phyloP scores from a whole-genome alignment of 2,888 invertebrate genomes.

The Heteromyza rotundicornis region DNA sequence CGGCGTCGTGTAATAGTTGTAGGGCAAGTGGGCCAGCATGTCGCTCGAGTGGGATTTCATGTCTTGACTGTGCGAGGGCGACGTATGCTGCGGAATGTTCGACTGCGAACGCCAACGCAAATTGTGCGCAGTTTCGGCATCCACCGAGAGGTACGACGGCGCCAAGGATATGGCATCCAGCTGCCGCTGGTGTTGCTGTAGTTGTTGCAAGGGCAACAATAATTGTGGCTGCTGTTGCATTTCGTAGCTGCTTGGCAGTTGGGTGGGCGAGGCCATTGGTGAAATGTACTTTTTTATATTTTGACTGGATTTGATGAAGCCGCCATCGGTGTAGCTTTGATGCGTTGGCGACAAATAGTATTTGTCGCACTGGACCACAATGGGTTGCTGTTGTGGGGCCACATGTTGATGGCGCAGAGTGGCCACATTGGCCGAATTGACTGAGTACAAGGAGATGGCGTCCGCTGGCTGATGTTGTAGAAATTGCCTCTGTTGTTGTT shows the following conservation, averaged over 20 bases:
- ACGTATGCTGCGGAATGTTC: conserved; percentile 45
- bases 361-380: conserved; percentile 59
- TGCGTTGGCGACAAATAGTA: conserved; percentile 60
- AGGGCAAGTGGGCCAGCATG: conserved; percentile 42
- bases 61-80: conserved; percentile 34
- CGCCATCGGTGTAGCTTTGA: conserved; percentile 55
- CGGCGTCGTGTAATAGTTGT: neutral
- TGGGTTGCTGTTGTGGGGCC: conserved; percentile 51
- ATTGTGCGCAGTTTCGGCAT: conserved; percentile 41
- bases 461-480: conserved; percentile 38
- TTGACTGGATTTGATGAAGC: conserved; percentile 60
- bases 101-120: conserved; percentile 52
- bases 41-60: conserved; percentile 53
- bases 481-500: conserved; percentile 33
- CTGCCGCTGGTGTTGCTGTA: conserved; percentile 32
- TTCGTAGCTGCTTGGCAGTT: conserved; percentile 26
- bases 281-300: conserved; percentile 60
- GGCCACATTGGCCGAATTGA: conserved; percentile 56
- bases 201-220: conserved; percentile 33
- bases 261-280: conserved; percentile 50
- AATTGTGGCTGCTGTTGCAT: conserved; percentile 21
- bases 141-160: conserved; percentile 49
- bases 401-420: conserved; percentile 51
- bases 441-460: conserved; percentile 50
- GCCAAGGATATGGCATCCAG: conserved; percentile 52